Percentiles rank a stretch among this genome's conserved stretches.
Conservation (phyloP, 2,888 invertebrate genomes). For the Cabera pusaria region DNA sequence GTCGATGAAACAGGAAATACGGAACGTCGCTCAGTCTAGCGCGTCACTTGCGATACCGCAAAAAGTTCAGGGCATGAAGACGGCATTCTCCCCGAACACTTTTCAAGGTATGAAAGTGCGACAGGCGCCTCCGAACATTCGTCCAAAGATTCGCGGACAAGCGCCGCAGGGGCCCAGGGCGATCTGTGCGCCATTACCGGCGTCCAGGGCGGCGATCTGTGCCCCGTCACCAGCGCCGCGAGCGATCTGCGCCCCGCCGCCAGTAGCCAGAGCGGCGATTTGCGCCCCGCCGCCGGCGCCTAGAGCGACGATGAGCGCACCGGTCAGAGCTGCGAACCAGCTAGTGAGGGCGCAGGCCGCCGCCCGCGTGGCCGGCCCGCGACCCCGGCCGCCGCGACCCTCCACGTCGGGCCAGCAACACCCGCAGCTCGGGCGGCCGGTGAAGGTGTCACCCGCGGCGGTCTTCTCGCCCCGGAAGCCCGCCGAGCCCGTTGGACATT, state of each 20-base stretch:
- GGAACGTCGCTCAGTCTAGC: conserved; percentile 45
- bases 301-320: conserved; percentile 30
- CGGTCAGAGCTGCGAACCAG: conserved; percentile 47
- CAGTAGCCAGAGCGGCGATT: conserved; percentile 35
- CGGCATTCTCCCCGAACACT: conserved; percentile 42
- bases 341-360: conserved; percentile 48
- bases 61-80: conserved; percentile 46
- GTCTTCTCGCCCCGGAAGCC: conserved; percentile 48
- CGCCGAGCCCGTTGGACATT: conserved; percentile 54
- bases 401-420: conserved; percentile 39
- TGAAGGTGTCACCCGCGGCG: conserved; percentile 60
- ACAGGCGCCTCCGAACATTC: conserved; percentile 42
- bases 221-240: conserved; percentile 38
- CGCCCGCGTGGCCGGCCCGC: conserved; percentile 41
- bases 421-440: conserved; percentile 43
- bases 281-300: conserved; percentile 32
- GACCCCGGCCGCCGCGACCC: conserved; percentile 47
- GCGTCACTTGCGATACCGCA: conserved; percentile 39
- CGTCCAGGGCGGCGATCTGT: conserved; percentile 33
- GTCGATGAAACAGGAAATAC: conserved; percentile 62
- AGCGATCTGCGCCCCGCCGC: conserved; percentile 22
- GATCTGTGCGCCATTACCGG: conserved; percentile 31
- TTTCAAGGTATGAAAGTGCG: conserved; percentile 55
- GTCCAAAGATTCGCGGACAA: conserved; percentile 33
- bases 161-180: conserved; percentile 33